Evolutionary conservation across 2,797 vertebrate genomes (phyloP).

Genomic region (Synanceia verrucosa): DNA sequence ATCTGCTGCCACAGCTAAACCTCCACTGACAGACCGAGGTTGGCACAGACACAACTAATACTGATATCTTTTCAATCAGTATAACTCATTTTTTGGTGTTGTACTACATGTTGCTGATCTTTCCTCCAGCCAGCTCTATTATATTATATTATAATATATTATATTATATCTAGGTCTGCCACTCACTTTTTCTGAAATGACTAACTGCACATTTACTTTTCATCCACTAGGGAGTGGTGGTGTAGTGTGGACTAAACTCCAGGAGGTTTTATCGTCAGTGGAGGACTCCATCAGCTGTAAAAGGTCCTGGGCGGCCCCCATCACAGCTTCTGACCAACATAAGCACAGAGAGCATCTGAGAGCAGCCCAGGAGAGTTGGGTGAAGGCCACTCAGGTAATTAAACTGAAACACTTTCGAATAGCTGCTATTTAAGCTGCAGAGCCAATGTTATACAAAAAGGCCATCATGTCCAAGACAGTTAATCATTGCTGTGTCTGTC

Average conservation of each 20-base stretch:
- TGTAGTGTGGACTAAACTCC: constrained; percentile 84
- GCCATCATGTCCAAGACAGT: too few species aligned
- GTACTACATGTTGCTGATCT: neutral
- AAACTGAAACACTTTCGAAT: neutral
- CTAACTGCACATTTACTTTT: neutral
- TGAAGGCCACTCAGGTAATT: constrained; percentile 77
- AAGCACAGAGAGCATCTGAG: constrained; percentile 69
- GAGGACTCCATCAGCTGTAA: constrained; percentile 85
- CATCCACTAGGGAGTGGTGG: constrained; percentile 51
- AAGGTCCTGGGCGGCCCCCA: constrained; percentile 66
- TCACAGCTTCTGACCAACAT: constrained; percentile 57
- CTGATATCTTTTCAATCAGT: constrained; percentile 14
- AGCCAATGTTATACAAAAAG: too few species aligned
- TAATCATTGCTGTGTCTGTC: neutral
- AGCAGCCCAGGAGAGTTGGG: constrained; percentile 72
- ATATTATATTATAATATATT: neutral
- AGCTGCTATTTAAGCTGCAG: neutral
- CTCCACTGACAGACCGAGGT: constrained; percentile 58
- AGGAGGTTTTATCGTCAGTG: constrained; percentile 85
- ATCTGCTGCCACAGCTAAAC: constrained; percentile 43
- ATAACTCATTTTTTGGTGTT: neutral
- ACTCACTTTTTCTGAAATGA: neutral
- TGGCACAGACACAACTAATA: constrained; percentile 10
- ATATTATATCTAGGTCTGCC: neutral
- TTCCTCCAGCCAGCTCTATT: neutral